These are phyloP conservation scores for Calonectris borealis DNA, from an alignment of 2,113 vertebrate genomes.

Conservation along the genomic window DNA sequence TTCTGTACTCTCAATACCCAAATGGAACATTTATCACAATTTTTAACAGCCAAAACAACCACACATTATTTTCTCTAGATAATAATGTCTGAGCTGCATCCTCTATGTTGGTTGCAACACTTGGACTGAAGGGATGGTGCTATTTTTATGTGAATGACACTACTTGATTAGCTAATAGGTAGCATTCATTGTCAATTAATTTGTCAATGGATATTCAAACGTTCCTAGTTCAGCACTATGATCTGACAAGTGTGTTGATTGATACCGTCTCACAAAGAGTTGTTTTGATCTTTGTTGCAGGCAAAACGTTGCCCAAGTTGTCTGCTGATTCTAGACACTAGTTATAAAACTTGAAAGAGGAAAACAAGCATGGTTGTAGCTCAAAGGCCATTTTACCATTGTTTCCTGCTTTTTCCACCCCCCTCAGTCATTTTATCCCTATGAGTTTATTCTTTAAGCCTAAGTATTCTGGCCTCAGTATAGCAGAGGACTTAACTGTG, in stretches of 20 bases:
- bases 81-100: not conserved
- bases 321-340: not conserved
- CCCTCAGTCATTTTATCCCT: not conserved
- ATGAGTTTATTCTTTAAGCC: not conserved
- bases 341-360: not conserved
- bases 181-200: not conserved
- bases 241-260: not conserved
- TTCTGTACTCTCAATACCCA: not conserved
- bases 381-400: not conserved
- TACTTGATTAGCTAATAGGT: not conserved
- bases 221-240: not conserved
- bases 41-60: not conserved
- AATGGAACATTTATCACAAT: not conserved
- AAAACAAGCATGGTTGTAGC: not conserved
- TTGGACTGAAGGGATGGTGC: not conserved
- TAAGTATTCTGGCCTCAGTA: not conserved
- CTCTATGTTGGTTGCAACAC: not conserved
- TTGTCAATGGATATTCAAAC: not conserved
- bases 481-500: not conserved
- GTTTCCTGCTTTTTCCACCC: not conserved
- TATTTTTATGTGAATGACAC: not conserved
- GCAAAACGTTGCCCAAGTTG: not conserved
- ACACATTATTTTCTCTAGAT: not conserved
- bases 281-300: not conserved
- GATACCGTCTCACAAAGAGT: not conserved